Base-by-base conservation (phyloP, 2,888 invertebrate genomes). In the Fragum whitleyi region DNA sequence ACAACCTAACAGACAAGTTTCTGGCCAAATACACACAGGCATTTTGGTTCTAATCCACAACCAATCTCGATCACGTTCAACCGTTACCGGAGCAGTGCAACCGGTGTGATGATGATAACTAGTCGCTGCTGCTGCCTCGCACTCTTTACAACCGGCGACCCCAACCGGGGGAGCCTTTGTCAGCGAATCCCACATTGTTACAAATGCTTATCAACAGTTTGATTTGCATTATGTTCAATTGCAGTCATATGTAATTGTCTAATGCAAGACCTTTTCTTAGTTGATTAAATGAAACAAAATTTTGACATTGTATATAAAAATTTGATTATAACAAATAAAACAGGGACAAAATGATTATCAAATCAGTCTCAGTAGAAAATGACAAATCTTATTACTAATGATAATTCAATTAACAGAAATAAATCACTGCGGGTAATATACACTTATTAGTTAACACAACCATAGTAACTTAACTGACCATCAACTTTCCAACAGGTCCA, bases 21-120 rank as follows among this genome's bases (percentile, higher is more conserved):
- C 90, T 3, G 90, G 90, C 87, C 90, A 87, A 47, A 90, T 87
- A 86, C 90, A 90, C 74, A 90, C 87, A 19, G 91, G 90, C 89
- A 90, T 88, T 77, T 88, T 89, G 57, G 88, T 88, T 65, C 88
- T 75, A 53, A 88, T 88, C 75, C 87, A 84, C 76, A 88, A 79
- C 81, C 84, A 88, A 75, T 88, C 88, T 76, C 86, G 77, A 73
- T 88, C 88, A 32, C 86, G 83, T 68, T 86, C 88, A 47, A 88
- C 83, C 65, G 87, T 86, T 7, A 88, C 75, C 11, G 88, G 87
- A 9, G 83, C 85, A 76, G 71, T 79, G 69, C 85, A 85, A 26
- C 77, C 77, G 0, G 83, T 67, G 9, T 76, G 62, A 69, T 36
- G 32, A 36, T 36, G 9, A 36, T 9, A n/a, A 39, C 79, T 79